Percentiles rank a stretch among this genome's conserved stretches.
Conservation (phyloP, 2,888 invertebrate species). For the Phragmatobia fuliginosa region DNA sequence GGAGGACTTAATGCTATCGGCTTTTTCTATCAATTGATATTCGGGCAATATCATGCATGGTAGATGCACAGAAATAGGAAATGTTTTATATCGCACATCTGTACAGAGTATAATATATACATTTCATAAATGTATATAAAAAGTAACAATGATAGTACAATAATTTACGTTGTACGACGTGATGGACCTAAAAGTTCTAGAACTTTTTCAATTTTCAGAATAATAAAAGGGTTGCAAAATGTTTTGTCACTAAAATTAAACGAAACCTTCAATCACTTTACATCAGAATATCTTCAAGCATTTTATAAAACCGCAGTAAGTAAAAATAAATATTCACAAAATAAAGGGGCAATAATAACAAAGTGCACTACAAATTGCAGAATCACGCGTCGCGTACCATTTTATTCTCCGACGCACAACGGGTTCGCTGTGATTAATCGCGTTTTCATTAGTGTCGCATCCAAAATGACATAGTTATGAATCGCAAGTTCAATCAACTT, state of each 20-base stretch:
- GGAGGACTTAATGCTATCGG: no score
- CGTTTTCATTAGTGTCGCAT: slow-evolving; percentile 81
- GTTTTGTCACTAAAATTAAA: slow-evolving; percentile 31
- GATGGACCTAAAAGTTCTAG: background rate
- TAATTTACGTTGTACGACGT: no score
- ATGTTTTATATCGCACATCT: no score
- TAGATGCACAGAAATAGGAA: no score
- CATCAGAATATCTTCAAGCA: slow-evolving; percentile 33
- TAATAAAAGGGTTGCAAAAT: slow-evolving; percentile 24
- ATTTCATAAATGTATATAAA: no score
- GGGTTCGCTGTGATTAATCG: slow-evolving; percentile 75
- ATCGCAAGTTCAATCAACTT: slow-evolving; percentile 84
- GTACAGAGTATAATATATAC: no score
- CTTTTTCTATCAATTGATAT: no score
- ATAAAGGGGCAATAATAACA: slow-evolving; percentile 53
- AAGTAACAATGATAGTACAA: no score
- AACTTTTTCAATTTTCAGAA: background rate
- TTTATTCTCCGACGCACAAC: slow-evolving; percentile 60
- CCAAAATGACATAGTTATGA: slow-evolving; percentile 85
- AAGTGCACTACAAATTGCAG: slow-evolving; percentile 65
- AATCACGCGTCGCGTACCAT: slow-evolving; percentile 69
- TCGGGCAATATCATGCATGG: no score
- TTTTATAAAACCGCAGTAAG: slow-evolving; percentile 41
- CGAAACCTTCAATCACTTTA: slow-evolving; percentile 35
- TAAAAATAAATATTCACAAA: slow-evolving; percentile 31